Evolutionary conservation across 1,140 invertebrate genomes (phyloP).

Genomic region (Drosophila subpulchrella): DNA sequence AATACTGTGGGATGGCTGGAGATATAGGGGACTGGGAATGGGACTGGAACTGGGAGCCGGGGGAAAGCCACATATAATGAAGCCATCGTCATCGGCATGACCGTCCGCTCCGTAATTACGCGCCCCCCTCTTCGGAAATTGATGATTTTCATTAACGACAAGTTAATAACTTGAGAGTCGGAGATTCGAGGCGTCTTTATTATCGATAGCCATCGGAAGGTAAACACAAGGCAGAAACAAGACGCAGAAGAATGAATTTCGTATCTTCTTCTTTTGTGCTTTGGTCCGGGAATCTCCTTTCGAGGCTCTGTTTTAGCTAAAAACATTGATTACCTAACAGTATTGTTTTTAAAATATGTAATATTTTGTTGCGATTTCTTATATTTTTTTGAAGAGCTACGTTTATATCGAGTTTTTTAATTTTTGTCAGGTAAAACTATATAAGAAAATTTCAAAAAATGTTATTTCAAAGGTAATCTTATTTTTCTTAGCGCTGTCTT

Average conservation of each 20-base stretch:
- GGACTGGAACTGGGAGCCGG: neutral
- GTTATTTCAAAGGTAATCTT: no score
- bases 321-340: no score
- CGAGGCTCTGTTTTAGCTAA: no score
- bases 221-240: constrained; percentile 12
- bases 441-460: no score
- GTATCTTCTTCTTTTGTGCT: neutral
- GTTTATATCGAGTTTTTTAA: no score
- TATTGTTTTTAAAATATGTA: neutral
- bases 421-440: no score
- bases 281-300: neutral
- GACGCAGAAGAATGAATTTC: neutral
- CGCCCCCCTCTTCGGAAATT: constrained; percentile 59
- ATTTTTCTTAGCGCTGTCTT: no score
- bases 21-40: neutral
- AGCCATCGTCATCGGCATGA: constrained; percentile 39
- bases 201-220: constrained; percentile 49
- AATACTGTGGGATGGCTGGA: neutral
- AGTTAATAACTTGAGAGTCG: constrained; percentile 70
- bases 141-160: constrained; percentile 81
- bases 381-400: no score
- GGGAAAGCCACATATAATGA: constrained; percentile 32
- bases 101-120: constrained; percentile 56
- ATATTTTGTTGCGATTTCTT: no score
- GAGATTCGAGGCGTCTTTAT: constrained; percentile 26